These are phyloP conservation scores for Drosophila algonquin DNA, from an alignment of 2,888 invertebrate genomes.

Conservation along the genomic window DNA sequence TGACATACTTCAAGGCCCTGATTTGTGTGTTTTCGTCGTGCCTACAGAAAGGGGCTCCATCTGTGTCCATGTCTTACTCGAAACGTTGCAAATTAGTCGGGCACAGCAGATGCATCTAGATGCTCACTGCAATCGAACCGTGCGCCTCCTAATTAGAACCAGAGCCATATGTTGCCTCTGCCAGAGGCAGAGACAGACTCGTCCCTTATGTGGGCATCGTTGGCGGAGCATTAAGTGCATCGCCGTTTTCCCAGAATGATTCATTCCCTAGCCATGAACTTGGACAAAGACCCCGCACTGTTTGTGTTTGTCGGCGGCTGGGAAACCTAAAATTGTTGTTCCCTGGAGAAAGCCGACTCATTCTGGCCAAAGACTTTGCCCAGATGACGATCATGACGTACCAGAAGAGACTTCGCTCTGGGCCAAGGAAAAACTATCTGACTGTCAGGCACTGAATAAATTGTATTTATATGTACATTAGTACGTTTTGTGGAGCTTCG, in stretches of 20 bases:
- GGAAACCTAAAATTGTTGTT: conserved; percentile 14
- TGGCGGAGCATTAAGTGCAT: background rate
- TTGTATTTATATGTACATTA: background rate
- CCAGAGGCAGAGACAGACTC: conserved; percentile 14
- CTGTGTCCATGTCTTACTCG: conserved; percentile 14
- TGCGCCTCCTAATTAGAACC: conserved; percentile 19
- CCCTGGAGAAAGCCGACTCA: no score
- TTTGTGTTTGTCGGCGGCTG: conserved; percentile 5
- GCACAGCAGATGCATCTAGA: conserved; percentile 14
- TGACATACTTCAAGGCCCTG: conserved; percentile 43
- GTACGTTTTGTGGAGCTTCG: background rate
- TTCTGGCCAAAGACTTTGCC: conserved; percentile 12
- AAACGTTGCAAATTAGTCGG: conserved; percentile 20
- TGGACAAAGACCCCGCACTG: conserved; percentile 25
- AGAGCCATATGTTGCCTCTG: conserved; percentile 28
- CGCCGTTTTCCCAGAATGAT: conserved; percentile 16
- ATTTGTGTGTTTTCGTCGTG: conserved; percentile 19
- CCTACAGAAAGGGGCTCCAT: conserved; percentile 3
- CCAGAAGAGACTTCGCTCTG: conserved; percentile 16
- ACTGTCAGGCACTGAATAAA: conserved; percentile 1
- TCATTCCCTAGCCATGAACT: conserved; percentile 7
- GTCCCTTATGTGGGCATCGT: conserved; percentile 19
- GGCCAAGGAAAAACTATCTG: background rate
- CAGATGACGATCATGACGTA: conserved; percentile 27
- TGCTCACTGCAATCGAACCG: conserved; percentile 12